phyloP scores from a whole-genome alignment of 2,888 invertebrate species.

The Panzeria rudis region DNA sequence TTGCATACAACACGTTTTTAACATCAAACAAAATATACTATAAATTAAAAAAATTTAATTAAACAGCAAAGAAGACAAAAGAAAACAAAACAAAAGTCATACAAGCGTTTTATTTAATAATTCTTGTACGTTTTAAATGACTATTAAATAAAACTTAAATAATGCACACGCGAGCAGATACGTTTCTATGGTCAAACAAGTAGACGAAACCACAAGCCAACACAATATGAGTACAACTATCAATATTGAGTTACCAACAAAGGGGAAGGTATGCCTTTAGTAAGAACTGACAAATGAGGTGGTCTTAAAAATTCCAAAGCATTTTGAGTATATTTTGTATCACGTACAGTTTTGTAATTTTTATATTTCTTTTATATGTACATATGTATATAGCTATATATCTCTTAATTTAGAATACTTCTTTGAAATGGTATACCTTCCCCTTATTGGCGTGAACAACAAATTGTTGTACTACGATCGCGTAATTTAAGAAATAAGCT shows the following conservation, averaged over 20 bases:
- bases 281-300: too few relatives aligned
- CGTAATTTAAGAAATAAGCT: slow-evolving; percentile 19
- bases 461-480: neutral
- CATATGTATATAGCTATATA: neutral
- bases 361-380: neutral
- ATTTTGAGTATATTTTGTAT: neutral
- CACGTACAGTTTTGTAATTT: neutral
- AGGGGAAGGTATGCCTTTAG: slow-evolving; percentile 27
- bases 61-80: neutral
- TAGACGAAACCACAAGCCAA: neutral
- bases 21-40: neutral
- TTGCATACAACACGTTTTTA: slow-evolving; percentile 9
- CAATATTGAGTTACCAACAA: neutral
- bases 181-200: slow-evolving; percentile 9
- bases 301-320: neutral
- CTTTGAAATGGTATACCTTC: slow-evolving; percentile 8
- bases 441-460: neutral
- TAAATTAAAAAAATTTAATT: slow-evolving; percentile 2
- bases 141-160: slow-evolving; percentile 50
- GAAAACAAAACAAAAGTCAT: slow-evolving; percentile 15
- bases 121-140: slow-evolving; percentile 42
- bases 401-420: neutral
- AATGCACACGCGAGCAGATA: slow-evolving; percentile 45
- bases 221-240: neutral
- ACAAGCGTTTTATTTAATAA: slow-evolving; percentile 30